Percentiles rank a stretch among this genome's conserved stretches.
phyloP scores from a whole-genome alignment of 2,888 invertebrate species.

The Phragmatobia fuliginosa region DNA sequence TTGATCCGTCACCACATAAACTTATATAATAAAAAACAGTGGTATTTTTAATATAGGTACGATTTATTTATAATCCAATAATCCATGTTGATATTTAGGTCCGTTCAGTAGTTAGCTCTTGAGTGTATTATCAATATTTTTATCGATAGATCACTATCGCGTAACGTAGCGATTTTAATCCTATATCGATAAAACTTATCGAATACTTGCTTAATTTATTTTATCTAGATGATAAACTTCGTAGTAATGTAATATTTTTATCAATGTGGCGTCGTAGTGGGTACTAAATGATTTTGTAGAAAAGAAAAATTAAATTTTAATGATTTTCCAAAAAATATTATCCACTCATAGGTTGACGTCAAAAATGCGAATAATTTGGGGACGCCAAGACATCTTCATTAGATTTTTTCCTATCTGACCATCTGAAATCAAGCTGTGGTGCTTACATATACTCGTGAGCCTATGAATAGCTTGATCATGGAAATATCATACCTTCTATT shows the following conservation, averaged over 20 bases:
- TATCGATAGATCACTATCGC: conserved; percentile 74
- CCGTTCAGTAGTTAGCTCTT: conserved; percentile 45
- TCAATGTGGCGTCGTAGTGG: not conserved
- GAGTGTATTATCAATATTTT: conserved; percentile 52
- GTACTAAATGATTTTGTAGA: not conserved
- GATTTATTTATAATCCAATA: conserved; percentile 12
- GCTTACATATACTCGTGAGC: too few species aligned
- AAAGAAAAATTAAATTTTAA: not conserved
- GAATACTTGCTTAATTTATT: conserved; percentile 50
- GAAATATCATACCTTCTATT: too few species aligned
- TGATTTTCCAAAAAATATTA: too few species aligned
- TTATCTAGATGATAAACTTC: conserved; percentile 60
- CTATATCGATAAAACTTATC: conserved; percentile 64
- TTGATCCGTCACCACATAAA: too few species aligned
- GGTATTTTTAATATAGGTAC: not conserved
- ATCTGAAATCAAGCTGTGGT: too few species aligned
- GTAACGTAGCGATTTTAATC: conserved; percentile 74
- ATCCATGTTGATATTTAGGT: conserved; percentile 24
- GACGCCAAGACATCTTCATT: too few species aligned
- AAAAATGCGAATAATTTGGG: too few species aligned
- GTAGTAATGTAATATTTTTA: conserved; percentile 38
- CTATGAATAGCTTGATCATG: too few species aligned
- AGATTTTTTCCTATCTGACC: too few species aligned
- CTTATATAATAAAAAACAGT: not conserved
- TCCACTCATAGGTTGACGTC: too few species aligned